Percentiles rank a stretch among this genome's conserved stretches.
Evolutionary conservation across 1,140 invertebrate genomes (phyloP).

Genomic region (Drosophila yakuba): DNA sequence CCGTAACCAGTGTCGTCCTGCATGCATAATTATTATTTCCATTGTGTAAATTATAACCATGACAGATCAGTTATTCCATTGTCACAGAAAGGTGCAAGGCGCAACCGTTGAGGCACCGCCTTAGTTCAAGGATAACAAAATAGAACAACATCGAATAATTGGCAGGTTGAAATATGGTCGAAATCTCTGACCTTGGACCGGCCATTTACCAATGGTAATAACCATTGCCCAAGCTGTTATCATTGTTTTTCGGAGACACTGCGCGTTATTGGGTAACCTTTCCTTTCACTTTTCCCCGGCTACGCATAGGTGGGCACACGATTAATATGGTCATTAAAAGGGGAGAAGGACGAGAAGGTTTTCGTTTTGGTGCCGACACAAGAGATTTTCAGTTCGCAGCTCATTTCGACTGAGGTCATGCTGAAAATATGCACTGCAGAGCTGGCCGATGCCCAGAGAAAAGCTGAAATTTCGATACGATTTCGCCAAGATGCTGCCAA

Average conservation of each 20-base stretch:
- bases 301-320: constrained; percentile 55
- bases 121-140: constrained; percentile 5
- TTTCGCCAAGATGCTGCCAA: constrained; percentile 81
- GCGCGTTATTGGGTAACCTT: constrained; percentile 69
- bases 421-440: constrained; percentile 63
- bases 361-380: constrained; percentile 15
- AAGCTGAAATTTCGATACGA: constrained; percentile 76
- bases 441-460: constrained; percentile 67
- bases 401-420: constrained; percentile 59
- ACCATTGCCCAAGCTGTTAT: constrained; percentile 15
- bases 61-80: constrained; percentile 10
- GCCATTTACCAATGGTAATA: constrained; percentile 13
- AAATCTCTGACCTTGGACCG: constrained; percentile 47
- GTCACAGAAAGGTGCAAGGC: constrained; percentile 1
- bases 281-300: constrained; percentile 32
- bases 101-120: constrained; percentile 14
- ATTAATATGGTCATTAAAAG: constrained; percentile 55
- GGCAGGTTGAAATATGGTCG: constrained; percentile 39
- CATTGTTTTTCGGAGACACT: constrained; percentile 36
- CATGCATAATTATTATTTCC: constrained; percentile 5
- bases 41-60: constrained; percentile 34
- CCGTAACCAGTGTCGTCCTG: neutral
- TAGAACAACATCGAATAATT: constrained; percentile 20
- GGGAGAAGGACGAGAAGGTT: constrained; percentile 13
- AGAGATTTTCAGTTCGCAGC: constrained; percentile 35